Evolutionary conservation across 1,140 invertebrate genomes (phyloP).

Genomic region (Dryas iulia): DNA sequence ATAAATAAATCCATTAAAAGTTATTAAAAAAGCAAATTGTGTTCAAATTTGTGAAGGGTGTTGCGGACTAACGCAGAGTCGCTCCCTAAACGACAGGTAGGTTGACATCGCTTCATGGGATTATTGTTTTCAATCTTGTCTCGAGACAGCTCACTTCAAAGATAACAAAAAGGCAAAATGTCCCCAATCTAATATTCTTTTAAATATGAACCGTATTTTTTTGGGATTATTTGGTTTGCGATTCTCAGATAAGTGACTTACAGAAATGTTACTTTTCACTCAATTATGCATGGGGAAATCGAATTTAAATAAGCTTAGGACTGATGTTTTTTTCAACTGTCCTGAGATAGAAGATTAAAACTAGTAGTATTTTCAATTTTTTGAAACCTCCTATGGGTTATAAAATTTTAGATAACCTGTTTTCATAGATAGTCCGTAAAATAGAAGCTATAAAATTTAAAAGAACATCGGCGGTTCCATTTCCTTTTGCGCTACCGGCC

Average conservation of each 20-base stretch:
- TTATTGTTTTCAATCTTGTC: conserved; percentile 23
- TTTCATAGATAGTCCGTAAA: conserved; percentile 25
- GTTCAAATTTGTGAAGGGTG: neutral
- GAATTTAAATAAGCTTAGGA: neutral
- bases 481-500: conserved; percentile 31
- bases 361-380: too few species aligned
- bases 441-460: conserved; percentile 30
- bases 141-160: conserved; percentile 17
- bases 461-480: conserved; percentile 34
- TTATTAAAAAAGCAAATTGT: neutral
- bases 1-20: neutral
- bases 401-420: conserved; percentile 20
- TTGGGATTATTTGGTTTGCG: neutral
- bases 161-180: conserved; percentile 1
- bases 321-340: neutral
- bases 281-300: neutral
- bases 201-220: conserved; percentile 3
- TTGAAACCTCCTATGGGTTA: too few species aligned
- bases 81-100: conserved; percentile 12
- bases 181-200: conserved; percentile 2
- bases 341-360: neutral
- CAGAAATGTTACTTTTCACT: neutral
- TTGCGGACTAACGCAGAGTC: neutral
- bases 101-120: conserved; percentile 15
- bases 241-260: conserved; percentile 2